Conservation (phyloP, 2,888 invertebrate genomes). For the Zaprionus bogoriensis region DNA sequence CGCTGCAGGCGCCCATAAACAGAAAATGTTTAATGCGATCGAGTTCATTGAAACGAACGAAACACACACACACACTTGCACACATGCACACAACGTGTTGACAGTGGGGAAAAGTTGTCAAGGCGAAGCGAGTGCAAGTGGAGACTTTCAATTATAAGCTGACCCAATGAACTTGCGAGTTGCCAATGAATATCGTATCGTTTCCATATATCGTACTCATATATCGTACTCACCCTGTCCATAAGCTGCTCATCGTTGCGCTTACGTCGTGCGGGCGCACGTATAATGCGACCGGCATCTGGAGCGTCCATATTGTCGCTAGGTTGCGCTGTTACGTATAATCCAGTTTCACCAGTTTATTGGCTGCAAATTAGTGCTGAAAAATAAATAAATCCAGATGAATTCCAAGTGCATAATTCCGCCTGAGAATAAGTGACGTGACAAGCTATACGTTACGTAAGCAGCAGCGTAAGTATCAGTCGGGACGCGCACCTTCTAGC, state of each 20-base stretch:
- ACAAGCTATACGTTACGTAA: background rate
- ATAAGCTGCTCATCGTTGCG: slow-evolving; percentile 90
- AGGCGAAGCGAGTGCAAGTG: slow-evolving; percentile 2
- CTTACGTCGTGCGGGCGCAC: slow-evolving; percentile 90
- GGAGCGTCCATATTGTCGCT: slow-evolving; percentile 66
- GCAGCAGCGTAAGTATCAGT: slow-evolving; percentile 13
- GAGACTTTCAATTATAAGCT: background rate
- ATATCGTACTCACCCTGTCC: slow-evolving; percentile 87
- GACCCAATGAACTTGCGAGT: slow-evolving; percentile 6
- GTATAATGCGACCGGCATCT: slow-evolving; percentile 85
- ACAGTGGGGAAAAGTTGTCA: slow-evolving; percentile 24
- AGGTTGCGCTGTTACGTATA: slow-evolving; percentile 4
- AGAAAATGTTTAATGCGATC: slow-evolving; percentile 37
- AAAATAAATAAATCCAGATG: background rate
- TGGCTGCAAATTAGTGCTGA: background rate
- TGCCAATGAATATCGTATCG: background rate
- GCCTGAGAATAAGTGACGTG: background rate
- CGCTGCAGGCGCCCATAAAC: slow-evolving; percentile 48
- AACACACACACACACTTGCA: slow-evolving; percentile 5
- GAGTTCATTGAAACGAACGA: slow-evolving; percentile 58
- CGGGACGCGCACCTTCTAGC: slow-evolving; percentile 30
- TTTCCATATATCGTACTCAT: background rate
- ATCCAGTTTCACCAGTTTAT: background rate
- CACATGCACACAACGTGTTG: slow-evolving; percentile 2
- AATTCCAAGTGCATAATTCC: background rate